These are phyloP conservation scores for Actenoides hombroni DNA, from an alignment of 2,113 vertebrate genomes.

Conservation along the genomic window DNA sequence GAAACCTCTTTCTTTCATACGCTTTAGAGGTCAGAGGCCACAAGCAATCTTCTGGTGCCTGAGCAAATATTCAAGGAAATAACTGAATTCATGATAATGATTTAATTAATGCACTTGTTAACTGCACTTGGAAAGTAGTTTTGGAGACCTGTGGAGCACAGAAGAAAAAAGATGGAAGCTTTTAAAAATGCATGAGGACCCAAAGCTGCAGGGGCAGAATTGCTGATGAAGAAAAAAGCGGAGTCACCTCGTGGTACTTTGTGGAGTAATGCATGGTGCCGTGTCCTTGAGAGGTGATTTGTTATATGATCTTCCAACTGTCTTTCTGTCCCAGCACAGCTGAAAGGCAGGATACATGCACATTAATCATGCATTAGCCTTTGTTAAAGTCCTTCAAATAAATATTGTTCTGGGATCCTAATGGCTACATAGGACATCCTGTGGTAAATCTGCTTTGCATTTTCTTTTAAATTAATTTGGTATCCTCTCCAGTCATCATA, in stretches of 20 bases:
- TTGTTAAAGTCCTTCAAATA: neutral
- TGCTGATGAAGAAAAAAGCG: neutral
- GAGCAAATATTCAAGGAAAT: neutral
- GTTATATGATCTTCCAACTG: neutral
- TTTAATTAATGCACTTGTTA: neutral
- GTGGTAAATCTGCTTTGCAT: neutral
- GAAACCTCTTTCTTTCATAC: neutral
- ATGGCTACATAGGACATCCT: neutral
- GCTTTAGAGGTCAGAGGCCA: neutral
- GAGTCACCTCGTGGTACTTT: neutral
- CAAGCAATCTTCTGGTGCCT: neutral
- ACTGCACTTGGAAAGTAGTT: neutral
- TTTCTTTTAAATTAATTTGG: neutral
- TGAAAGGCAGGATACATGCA: neutral
- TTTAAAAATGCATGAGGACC: conserved; percentile 24
- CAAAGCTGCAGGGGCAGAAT: neutral
- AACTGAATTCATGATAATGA: neutral
- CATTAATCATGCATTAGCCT: neutral
- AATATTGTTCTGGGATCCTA: neutral
- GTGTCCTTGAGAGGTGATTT: neutral
- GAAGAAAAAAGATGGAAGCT: neutral
- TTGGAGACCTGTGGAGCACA: neutral
- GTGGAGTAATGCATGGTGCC: neutral
- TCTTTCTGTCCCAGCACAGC: neutral
- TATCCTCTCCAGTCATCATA: neutral